These are phyloP conservation scores for Portevinia maculata DNA, from an alignment of 2,888 invertebrate genomes.

Conservation along the genomic window DNA sequence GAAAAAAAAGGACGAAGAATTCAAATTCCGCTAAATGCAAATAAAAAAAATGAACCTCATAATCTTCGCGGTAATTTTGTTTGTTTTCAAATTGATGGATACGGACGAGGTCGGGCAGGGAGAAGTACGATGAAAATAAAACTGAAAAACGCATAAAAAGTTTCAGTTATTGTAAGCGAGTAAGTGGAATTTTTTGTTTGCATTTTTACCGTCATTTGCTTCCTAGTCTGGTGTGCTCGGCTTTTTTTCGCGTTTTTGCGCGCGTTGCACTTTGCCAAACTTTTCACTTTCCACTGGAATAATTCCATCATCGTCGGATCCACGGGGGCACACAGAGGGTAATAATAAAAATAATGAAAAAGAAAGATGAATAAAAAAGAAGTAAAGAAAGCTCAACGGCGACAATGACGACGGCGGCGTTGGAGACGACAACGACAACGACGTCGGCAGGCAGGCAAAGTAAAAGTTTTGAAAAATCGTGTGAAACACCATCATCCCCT, in stretches of 20 bases:
- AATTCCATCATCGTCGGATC: constrained; percentile 65
- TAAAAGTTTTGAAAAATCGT: constrained; percentile 67
- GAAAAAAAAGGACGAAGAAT: constrained; percentile 41
- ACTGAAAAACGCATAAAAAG: constrained; percentile 69
- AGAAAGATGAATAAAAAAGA: constrained; percentile 10
- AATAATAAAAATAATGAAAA: constrained; percentile 71
- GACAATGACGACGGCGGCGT: constrained; percentile 35
- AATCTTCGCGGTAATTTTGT: constrained; percentile 69
- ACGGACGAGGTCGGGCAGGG: constrained; percentile 4
- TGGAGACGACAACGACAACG: constrained; percentile 16
- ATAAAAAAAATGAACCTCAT: constrained; percentile 56
- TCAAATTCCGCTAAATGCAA: constrained; percentile 69
- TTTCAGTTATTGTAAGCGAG: constrained; percentile 63
- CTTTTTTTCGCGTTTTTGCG: constrained; percentile 69
- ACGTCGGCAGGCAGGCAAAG: constrained; percentile 63
- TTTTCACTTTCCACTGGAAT: constrained; percentile 78
- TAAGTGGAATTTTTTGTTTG: constrained; percentile 48
- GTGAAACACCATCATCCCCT: constrained; percentile 61
- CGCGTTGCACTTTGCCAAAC: constrained; percentile 76
- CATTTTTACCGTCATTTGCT: constrained; percentile 10
- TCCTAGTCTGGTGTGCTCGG: constrained; percentile 39
- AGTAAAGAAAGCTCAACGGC: constrained; percentile 62
- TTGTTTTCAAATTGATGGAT: constrained; percentile 62
- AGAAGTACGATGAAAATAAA: constrained; percentile 8
- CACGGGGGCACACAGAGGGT: constrained; percentile 49